phyloP scores from a whole-genome alignment of 2,888 invertebrate genomes.

The Onthophagus sagittarius region DNA sequence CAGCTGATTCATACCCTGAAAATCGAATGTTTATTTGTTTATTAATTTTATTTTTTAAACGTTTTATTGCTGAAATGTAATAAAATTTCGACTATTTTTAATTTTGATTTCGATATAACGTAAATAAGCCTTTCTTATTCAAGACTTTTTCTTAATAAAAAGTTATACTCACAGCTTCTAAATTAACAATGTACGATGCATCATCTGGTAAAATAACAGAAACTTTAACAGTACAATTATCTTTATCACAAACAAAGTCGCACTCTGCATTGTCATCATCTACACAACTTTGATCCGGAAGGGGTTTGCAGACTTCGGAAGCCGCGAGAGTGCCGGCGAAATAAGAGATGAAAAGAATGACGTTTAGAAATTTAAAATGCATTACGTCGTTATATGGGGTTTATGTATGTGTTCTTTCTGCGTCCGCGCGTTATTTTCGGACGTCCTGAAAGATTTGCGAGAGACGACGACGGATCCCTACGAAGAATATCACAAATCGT shows the following conservation, averaged over 20 bases:
- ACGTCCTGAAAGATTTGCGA: background rate
- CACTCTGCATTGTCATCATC: conserved; percentile 24
- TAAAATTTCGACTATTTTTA: background rate
- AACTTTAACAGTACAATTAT: conserved; percentile 60
- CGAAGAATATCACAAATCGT: conserved; percentile 25
- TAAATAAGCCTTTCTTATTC: background rate
- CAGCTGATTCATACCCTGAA: conserved; percentile 59
- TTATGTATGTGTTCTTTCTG: background rate
- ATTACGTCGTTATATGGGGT: background rate
- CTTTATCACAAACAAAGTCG: conserved; percentile 41
- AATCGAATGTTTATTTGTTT: conserved; percentile 11
- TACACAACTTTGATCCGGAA: conserved; percentile 19
- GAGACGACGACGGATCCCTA: conserved; percentile 14
- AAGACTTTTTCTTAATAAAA: background rate
- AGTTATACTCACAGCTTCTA: conserved; percentile 45
- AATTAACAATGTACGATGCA: conserved; percentile 53
- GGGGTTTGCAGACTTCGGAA: conserved; percentile 1
- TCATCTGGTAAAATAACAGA: conserved; percentile 63
- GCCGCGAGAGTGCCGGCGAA: background rate
- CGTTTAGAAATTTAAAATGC: background rate
- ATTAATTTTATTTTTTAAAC: background rate
- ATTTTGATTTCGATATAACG: background rate
- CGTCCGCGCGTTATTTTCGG: background rate
- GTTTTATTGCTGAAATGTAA: background rate
- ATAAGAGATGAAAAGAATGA: background rate